Evolutionary conservation across 2,888 invertebrate species (phyloP), one percentile per base, ranked within the genome.

Genomic region (Drosophila longiperda): DNA sequence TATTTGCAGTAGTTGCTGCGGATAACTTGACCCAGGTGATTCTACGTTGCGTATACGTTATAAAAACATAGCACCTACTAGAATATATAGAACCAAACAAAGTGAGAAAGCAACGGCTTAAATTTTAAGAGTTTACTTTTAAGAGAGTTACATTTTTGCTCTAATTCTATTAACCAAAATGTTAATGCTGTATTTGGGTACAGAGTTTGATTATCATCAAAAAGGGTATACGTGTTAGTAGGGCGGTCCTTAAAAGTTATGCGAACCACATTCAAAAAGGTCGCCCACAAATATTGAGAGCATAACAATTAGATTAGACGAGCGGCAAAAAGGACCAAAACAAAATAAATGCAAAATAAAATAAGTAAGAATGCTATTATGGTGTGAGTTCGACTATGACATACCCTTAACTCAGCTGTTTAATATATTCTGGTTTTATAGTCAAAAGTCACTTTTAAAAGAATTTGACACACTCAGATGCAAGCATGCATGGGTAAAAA

Each of bases 281-380:
- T 70, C 60, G 52, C 48, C 36, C 55, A 69, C 40, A 53, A 33
- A 23, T 78, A 77, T 65, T 55, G 59, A 75, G 58, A 75, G 38
- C 75, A 52, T 53, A 75, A 66, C 76, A 75, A 77, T 80, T 77
- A 75, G 63, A 79, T 76, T 78, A 73, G 60, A 58, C 26, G 48
- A 36, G 23, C n/a, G 38, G 33, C 40, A 55, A 50, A 55, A 63
- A 33, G 59, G 26, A 50, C 45, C 23, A 32, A 62, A 57, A 40
- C 4, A 17, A 40, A 55, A 55, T 34, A 59, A 57, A 33, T 54
- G 48, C 45, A 29, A 36, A 45, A 49, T 38, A 59, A 66, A 42
- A 57, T 52, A 36, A 45, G 49, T 34, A 48, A 61, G 48, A 57
- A n/a, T 26, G 42, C 12, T 12, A 26, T n/a, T 53, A 53, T n/a